These are phyloP conservation scores for Sebastes oblongus DNA, from an alignment of 2,797 vertebrate species.

Conservation along the genomic window DNA sequence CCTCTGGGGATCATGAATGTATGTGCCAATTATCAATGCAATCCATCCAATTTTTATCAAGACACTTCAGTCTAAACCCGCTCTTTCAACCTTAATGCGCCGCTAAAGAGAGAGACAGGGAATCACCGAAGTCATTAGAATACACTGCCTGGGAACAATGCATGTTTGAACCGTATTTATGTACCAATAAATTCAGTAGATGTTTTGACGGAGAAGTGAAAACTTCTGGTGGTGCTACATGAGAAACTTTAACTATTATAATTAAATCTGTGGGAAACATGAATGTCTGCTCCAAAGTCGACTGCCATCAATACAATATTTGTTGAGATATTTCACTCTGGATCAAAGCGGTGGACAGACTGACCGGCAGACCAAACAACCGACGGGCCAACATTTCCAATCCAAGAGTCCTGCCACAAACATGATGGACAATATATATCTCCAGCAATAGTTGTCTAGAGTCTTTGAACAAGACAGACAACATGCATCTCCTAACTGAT, in stretches of 20 bases:
- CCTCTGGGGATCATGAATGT: neutral
- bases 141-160: neutral
- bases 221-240: neutral
- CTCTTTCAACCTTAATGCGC: neutral
- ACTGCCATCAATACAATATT: neutral
- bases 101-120: neutral
- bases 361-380: neutral
- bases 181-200: neutral
- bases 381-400: neutral
- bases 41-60: neutral
- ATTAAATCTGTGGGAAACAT: neutral
- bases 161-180: neutral
- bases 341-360: neutral
- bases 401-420: neutral
- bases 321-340: neutral
- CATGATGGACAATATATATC: no score
- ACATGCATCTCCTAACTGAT: neutral
- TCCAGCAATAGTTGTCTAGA: neutral
- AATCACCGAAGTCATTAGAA: neutral
- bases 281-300: neutral
- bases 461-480: neutral
- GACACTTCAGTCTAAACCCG: neutral
- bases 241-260: neutral
- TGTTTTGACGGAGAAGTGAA: neutral
- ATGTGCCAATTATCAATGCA: neutral